Conservation (phyloP, 1,140 invertebrate genomes). For the Trichogramma pretiosum region DNA sequence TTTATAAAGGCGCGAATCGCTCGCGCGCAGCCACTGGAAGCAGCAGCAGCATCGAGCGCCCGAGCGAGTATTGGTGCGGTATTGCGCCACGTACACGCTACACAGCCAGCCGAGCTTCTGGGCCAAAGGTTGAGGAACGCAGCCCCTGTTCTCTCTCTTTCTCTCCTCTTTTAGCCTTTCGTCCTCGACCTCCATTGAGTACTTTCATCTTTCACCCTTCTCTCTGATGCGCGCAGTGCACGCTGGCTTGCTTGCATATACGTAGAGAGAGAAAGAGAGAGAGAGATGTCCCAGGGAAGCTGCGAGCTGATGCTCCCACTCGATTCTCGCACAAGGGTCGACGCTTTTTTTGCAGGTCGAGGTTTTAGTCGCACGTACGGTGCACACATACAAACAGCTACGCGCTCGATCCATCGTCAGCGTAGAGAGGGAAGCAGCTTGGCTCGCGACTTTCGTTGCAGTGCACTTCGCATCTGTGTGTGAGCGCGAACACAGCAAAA, state of each 20-base stretch:
- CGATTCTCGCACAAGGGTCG: no score
- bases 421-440: no score
- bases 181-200: constrained; percentile 25
- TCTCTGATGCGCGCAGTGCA: no score
- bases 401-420: no score
- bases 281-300: not conserved
- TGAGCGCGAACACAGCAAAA: no score
- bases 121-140: constrained; percentile 46
- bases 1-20: no score
- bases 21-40: constrained; percentile 18
- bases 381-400: not conserved
- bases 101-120: constrained; percentile 34
- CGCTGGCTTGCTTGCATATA: no score
- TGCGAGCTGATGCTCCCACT: no score
- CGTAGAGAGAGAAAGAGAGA: not conserved
- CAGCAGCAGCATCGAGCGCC: no score
- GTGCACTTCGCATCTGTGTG: no score
- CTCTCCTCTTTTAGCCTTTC: constrained; percentile 7
- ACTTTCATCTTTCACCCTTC: constrained; percentile 16
- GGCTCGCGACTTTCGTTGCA: no score
- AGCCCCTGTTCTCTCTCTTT: constrained; percentile 10
- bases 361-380: not conserved
- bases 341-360: constrained; percentile 9
- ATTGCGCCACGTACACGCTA: no score
- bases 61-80: constrained; percentile 31